Conservation (phyloP, 2,797 vertebrate species). For the Caiman crocodilus region DNA sequence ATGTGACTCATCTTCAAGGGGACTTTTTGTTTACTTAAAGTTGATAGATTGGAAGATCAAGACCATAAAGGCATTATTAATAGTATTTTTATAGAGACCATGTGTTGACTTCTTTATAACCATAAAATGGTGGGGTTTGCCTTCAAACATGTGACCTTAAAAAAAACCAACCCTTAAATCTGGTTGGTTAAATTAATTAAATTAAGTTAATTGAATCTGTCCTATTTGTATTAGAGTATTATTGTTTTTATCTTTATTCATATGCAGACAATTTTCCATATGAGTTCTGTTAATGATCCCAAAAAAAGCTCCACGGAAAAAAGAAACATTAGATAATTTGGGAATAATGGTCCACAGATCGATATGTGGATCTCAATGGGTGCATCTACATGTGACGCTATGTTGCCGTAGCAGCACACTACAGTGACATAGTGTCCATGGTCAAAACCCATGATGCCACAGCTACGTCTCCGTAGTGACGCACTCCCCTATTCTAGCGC, state of each 20-base stretch:
- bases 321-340: too few relatives aligned
- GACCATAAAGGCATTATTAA: conserved; percentile 1
- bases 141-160: background rate
- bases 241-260: background rate
- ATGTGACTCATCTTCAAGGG: background rate
- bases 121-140: background rate
- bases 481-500: too few relatives aligned
- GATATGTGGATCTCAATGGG: too few relatives aligned
- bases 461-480: too few relatives aligned
- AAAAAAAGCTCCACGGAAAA: background rate
- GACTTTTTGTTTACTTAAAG: background rate
- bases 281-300: too few relatives aligned
- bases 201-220: too few relatives aligned
- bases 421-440: too few relatives aligned
- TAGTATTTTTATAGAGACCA: background rate
- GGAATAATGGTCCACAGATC: too few relatives aligned
- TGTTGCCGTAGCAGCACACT: too few relatives aligned
- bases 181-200: too few relatives aligned
- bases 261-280: background rate
- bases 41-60: background rate
- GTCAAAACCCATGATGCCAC: too few relatives aligned
- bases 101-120: background rate
- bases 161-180: background rate
- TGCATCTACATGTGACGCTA: too few relatives aligned
- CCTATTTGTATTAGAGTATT: background rate